phyloP scores from a whole-genome alignment of 2,113 vertebrate genomes.

The Oceanites oceanicus region DNA sequence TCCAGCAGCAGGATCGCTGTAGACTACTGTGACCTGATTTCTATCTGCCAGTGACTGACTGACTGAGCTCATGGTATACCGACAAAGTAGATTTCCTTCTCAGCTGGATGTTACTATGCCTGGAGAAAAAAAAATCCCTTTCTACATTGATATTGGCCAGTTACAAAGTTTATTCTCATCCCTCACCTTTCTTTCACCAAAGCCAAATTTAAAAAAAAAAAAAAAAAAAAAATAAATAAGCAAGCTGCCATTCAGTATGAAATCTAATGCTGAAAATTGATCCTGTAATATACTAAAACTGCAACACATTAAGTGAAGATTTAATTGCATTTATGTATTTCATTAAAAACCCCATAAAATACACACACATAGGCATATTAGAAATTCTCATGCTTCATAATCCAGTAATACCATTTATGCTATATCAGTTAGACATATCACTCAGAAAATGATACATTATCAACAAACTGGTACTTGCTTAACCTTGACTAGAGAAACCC shows the following conservation, averaged over 20 bases:
- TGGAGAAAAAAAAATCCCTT: background rate
- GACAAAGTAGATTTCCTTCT: constrained; percentile 3
- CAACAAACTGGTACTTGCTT: background rate
- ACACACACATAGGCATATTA: background rate
- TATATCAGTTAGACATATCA: background rate
- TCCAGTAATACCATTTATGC: background rate
- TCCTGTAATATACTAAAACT: background rate
- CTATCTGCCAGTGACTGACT: background rate
- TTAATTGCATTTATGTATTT: background rate
- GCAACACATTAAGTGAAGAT: background rate
- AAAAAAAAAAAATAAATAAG: background rate
- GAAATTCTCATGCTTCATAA: background rate
- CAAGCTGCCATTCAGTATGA: background rate
- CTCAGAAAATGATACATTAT: background rate
- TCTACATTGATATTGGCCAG: background rate
- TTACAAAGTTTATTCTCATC: background rate
- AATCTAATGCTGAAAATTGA: background rate
- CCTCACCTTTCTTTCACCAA: background rate
- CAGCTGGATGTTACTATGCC: background rate
- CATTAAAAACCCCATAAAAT: background rate
- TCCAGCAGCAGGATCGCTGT: background rate
- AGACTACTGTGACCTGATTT: constrained; percentile 36
- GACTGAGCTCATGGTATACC: background rate
- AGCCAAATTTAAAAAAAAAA: background rate
- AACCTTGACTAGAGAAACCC: background rate